These are phyloP conservation scores for Tromatobia lineatoria DNA, from an alignment of 2,888 invertebrate genomes.

Conservation along the genomic window DNA sequence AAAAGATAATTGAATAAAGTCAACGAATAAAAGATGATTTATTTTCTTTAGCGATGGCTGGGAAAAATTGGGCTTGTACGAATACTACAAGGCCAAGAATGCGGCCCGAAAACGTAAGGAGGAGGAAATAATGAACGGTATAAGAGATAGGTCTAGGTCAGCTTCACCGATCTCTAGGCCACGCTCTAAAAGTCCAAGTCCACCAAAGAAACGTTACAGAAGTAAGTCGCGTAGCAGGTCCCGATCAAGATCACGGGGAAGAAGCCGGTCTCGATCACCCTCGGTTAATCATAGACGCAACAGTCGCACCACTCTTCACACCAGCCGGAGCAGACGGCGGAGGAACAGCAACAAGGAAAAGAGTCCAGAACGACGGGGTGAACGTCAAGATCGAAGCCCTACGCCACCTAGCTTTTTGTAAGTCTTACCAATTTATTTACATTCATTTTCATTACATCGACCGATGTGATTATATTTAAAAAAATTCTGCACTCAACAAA, in stretches of 20 bases:
- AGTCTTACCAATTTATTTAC: slow-evolving; percentile 79
- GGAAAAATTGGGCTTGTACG: slow-evolving; percentile 99
- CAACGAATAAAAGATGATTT: too few relatives aligned
- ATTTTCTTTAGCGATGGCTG: slow-evolving; percentile 93
- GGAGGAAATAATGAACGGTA: slow-evolving; percentile 91
- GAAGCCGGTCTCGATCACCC: slow-evolving; percentile 86
- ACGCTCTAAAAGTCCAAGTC: slow-evolving; percentile 90
- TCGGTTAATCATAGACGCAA: slow-evolving; percentile 83
- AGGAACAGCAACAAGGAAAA: slow-evolving; percentile 85
- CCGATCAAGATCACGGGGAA: slow-evolving; percentile 85
- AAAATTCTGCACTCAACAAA: too few relatives aligned
- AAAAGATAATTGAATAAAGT: too few relatives aligned
- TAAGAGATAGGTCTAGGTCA: slow-evolving; percentile 91
- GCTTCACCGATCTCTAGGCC: slow-evolving; percentile 93
- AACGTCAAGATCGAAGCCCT: slow-evolving; percentile 86
- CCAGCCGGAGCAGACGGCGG: slow-evolving; percentile 85
- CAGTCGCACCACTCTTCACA: slow-evolving; percentile 82
- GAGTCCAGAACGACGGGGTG: slow-evolving; percentile 81
- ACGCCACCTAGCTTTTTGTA: slow-evolving; percentile 93
- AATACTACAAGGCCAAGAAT: slow-evolving; percentile 99
- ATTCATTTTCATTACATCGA: neutral
- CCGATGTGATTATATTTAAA: too few relatives aligned
- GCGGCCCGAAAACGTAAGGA: slow-evolving; percentile 95
- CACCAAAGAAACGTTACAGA: slow-evolving; percentile 92
- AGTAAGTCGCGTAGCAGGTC: slow-evolving; percentile 88